Evolutionary conservation across 1,140 invertebrate species (phyloP).

Genomic region (Aphelenchoides fujianensis): DNA sequence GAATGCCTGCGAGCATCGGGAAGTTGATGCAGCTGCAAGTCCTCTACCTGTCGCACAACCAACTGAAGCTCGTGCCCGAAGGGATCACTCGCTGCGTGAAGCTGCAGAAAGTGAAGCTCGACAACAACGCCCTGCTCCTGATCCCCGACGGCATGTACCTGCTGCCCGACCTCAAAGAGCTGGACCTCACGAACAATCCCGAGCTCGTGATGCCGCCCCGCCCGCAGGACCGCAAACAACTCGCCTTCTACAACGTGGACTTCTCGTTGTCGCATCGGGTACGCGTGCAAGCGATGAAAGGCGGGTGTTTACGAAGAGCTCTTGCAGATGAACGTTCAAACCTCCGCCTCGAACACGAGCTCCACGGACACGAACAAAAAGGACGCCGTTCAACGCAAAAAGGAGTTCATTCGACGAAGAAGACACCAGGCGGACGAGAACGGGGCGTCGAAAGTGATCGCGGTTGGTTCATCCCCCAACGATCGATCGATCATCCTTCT

Average conservation of each 20-base stretch:
- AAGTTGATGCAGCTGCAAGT: conserved; percentile 88
- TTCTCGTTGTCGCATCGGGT: conserved; percentile 81
- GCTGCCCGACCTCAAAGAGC: conserved; percentile 74
- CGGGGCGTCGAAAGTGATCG: conserved; percentile 59
- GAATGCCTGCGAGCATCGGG: conserved; percentile 90
- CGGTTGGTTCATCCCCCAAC: too few species aligned
- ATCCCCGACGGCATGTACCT: conserved; percentile 95
- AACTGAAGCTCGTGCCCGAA: conserved; percentile 97
- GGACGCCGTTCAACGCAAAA: conserved; percentile 53
- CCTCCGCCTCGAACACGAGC: conserved; percentile 71
- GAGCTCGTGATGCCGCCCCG: conserved; percentile 96
- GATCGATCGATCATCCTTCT: too few species aligned
- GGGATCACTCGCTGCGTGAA: conserved; percentile 92
- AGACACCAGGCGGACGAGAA: conserved; percentile 56
- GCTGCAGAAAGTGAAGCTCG: conserved; percentile 87
- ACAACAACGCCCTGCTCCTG: conserved; percentile 88
- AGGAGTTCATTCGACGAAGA: conserved; percentile 58
- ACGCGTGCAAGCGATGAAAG: conserved; percentile 8
- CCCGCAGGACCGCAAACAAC: conserved; percentile 70
- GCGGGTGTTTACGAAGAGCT: conserved; percentile 69
- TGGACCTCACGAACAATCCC: conserved; percentile 71
- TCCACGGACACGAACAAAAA: conserved; percentile 41
- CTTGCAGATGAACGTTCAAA: conserved; percentile 85
- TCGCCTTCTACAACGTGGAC: conserved; percentile 90
- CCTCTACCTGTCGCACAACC: conserved; percentile 92